Conservation (phyloP, 2,113 vertebrate genomes). For the Gnathonemus longibarbis region DNA sequence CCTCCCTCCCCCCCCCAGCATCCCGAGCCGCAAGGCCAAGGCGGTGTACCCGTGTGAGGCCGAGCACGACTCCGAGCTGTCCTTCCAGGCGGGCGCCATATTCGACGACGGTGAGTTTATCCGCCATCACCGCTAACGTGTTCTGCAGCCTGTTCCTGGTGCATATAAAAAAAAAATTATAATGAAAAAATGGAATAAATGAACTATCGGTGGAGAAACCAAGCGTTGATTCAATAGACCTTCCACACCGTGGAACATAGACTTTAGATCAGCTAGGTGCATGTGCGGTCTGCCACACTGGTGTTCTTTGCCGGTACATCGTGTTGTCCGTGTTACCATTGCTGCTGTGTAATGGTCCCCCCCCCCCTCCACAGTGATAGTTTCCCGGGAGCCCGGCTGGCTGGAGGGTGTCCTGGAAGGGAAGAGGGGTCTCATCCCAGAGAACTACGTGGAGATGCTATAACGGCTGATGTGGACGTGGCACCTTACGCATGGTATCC, state of each 20-base stretch:
- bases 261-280: not conserved
- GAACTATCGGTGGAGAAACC: not conserved
- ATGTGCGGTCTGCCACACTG: not conserved
- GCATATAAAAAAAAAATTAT: not conserved
- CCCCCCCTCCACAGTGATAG: constrained; percentile 47
- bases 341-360: constrained; percentile 8
- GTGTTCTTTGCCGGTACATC: not conserved
- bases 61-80: constrained; percentile 91
- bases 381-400: constrained; percentile 91
- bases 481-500: constrained; percentile 76
- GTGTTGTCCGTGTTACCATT: constrained; percentile 21
- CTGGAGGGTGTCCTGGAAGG: constrained; percentile 92
- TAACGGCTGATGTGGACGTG: constrained; percentile 46
- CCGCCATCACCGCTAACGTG: constrained; percentile 45
- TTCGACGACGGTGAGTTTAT: constrained; percentile 89
- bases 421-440: constrained; percentile 90
- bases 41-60: constrained; percentile 93
- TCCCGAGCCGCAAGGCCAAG: constrained; percentile 75
- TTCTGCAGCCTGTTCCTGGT: not conserved
- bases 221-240: not conserved
- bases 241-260: not conserved
- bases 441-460: constrained; percentile 93
- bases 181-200: not conserved
- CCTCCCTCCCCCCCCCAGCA: constrained; percentile 67
- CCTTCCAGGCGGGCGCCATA: constrained; percentile 89